Evolutionary conservation across 30 jellyfish, hydroid and myxozoan species (phyloP), one percentile per base, ranked within the genome.

Genomic region (Catostylus mosaicus): DNA sequence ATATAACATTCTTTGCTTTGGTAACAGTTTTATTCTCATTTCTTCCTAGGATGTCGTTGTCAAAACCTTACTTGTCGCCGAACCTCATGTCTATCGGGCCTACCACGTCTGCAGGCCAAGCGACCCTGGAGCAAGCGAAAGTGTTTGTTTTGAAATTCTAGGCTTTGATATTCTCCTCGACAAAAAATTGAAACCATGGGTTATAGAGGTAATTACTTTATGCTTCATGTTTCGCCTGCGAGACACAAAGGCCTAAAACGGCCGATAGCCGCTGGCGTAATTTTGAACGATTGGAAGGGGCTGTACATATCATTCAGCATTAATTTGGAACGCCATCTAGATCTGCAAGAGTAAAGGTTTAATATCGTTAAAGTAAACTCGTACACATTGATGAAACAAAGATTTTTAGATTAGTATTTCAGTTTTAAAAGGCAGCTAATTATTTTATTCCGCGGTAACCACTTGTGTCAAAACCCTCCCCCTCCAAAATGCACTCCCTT

Each of bases 61-160:
- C 67, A 90, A 90, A 56, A 90, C 97, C 10, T 29, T 90, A 19
- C 72, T 90, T 16, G 97, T 82, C 19, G 97, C 96, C n/a, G 86
- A 70, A 64, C 96, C 97, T 2, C 97, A 84, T 64, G 83, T 90
- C 64, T 74, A 71, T 47, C 96, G 90, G 56, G 97, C 97, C 26
- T 90, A 90, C 67, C 97, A 82, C 78, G 90, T 90, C 78, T 90
- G 96, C 80, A 62, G 97, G 43, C 91, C 96, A 9, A 77, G 96
- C 62, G 97, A 90, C 64, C 93, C 93, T 6, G 83, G 54, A 14
- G 91, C 88, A 3, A 75, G 87, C 33, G 90, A 77, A 29, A 83
- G 96, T 64, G 88, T 80, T 30, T 90, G 97, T 66, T 90, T 90
- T 78, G 97, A 90, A 90, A 61, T 90, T 37, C 96, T 90, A 40